Percentiles rank a stretch among this genome's conserved stretches.
These are phyloP conservation scores for Gavialis gangeticus DNA, from an alignment of 2,113 vertebrate species.

Conservation along the genomic window DNA sequence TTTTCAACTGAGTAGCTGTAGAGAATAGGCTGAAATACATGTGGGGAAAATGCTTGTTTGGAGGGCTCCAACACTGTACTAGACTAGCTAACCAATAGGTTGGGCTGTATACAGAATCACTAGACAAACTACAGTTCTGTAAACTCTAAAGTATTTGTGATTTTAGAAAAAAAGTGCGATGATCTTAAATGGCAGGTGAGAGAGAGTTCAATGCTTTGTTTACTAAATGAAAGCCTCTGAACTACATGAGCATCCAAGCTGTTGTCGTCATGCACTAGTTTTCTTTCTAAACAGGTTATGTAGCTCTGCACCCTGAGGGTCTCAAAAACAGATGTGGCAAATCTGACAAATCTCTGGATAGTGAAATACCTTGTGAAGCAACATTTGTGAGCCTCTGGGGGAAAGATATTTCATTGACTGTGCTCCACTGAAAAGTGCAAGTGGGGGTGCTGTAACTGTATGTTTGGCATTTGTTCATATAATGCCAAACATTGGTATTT, in stretches of 20 bases:
- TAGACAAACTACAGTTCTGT: background rate
- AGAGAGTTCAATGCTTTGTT: background rate
- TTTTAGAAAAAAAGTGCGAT: background rate
- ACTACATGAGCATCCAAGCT: background rate
- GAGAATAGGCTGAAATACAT: background rate
- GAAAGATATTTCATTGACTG: background rate
- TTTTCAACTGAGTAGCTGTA: background rate
- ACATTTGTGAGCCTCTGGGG: background rate
- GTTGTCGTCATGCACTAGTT: background rate
- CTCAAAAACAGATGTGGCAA: background rate
- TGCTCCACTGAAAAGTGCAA: background rate
- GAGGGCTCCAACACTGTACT: background rate
- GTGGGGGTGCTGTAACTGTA: background rate
- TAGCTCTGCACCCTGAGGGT: fast-evolving
- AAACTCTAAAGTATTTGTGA: background rate
- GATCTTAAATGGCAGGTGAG: background rate
- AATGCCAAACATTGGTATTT: fast-evolving
- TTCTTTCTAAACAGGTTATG: background rate
- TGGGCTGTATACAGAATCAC: background rate
- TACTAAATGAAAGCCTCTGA: background rate
- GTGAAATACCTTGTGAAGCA: background rate
- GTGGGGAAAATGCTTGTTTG: background rate
- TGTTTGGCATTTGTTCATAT: background rate
- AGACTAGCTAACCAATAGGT: background rate
- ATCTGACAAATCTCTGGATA: background rate